Evolutionary conservation across 2,113 vertebrate genomes (phyloP).

Genomic region (Meriones unguiculatus): DNA sequence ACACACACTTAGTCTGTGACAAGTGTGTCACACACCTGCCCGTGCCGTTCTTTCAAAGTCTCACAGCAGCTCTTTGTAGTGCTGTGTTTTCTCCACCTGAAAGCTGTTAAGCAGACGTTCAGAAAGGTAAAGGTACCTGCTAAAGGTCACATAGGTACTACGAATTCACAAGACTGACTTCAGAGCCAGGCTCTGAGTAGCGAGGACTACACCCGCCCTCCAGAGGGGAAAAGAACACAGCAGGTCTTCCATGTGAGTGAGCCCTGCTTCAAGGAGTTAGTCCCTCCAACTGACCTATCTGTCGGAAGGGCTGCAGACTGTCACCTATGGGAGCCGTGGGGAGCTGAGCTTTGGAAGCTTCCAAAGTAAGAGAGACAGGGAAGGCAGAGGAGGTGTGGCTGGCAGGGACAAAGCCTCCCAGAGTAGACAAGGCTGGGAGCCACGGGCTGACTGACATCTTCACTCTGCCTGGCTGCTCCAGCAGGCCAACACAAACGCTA

Average conservation of each 20-base stretch:
- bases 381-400: neutral
- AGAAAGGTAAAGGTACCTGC: constrained; percentile 27
- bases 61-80: neutral
- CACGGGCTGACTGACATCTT: constrained; percentile 49
- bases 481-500: neutral
- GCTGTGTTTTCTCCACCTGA: neutral
- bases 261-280: neutral
- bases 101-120: neutral
- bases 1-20: neutral
- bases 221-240: neutral
- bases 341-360: neutral
- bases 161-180: neutral
- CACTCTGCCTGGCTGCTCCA: neutral
- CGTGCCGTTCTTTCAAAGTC: constrained; percentile 6
- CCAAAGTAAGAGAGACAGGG: neutral
- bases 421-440: neutral
- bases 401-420: neutral
- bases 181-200: neutral
- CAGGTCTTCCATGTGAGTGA: neutral
- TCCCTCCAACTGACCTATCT: neutral
- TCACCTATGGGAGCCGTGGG: neutral
- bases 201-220: neutral
- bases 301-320: neutral
- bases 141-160: constrained; percentile 29
- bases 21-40: neutral